Evolutionary conservation across 2,113 vertebrate species (phyloP), one percentile per base, ranked within the genome.

Genomic region (Cyprinodon brontotheroides): DNA sequence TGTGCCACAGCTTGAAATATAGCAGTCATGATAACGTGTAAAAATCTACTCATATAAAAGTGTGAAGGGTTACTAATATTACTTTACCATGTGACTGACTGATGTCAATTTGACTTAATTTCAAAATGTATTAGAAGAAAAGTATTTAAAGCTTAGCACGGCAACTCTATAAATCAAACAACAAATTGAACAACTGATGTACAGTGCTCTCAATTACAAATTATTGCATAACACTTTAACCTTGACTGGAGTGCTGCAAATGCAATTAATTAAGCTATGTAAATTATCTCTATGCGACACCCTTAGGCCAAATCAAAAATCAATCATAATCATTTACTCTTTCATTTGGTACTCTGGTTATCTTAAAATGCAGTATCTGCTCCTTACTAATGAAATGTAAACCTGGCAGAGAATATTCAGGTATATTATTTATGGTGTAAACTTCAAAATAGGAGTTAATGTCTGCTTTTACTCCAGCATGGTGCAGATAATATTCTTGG

Each of bases 181-280:
- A 81, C 66, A 85, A 83, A 83, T 66, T 74, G 90, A 87, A 86
- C 64, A 87, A 87, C 73, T 83, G 74, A 74, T 75, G 70, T 75
- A 69, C 81, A 89, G 84, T 78, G 87, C 74, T 88, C 84, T 85
- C 83, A 79, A 81, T 89, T 89, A 82, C 71, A 86, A 88, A 89
- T 91, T 73, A 90, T 92, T 87, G 89, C 90, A 86, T 78, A 85
- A 90, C 85, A 90, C 85, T 90, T 91, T 91, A 92, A 94, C 93
- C 92, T 94, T 94, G 92, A 90, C 77, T 86, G 83, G 74, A 89
- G 73, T 80, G 75, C 68, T 59, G 64, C 74, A 88, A 66, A 80
- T 77, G 83, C 84, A 88, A 86, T 89, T 91, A 90, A 90, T 90
- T 89, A 89, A 80, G 80, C 57, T 81, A 89, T 89, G 80, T 85